phyloP scores from a whole-genome alignment of 2,113 vertebrate genomes.

The Hystrix brachyura region DNA sequence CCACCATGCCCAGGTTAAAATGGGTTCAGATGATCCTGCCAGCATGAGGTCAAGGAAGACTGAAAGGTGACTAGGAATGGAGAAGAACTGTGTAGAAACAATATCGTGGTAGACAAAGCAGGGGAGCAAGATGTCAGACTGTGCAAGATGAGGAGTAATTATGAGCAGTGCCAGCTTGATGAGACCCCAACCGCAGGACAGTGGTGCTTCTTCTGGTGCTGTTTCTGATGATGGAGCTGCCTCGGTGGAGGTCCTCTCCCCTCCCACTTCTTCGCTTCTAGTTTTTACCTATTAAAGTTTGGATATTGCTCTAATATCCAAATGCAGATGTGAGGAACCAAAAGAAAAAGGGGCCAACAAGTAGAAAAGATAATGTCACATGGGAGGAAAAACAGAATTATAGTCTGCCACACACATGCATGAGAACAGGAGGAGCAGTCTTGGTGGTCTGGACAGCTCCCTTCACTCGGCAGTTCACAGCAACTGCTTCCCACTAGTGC shows the following conservation, averaged over 20 bases:
- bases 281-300: not conserved
- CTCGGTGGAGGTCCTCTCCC: not conserved
- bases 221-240: not conserved
- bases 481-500: not conserved
- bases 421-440: not conserved
- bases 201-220: fast-evolving
- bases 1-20: not conserved
- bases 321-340: not conserved
- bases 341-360: not conserved
- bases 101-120: not conserved
- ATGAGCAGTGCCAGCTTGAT: fast-evolving
- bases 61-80: not conserved
- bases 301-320: not conserved
- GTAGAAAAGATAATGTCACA: not conserved
- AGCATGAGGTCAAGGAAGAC: not conserved
- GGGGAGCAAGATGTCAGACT: fast-evolving
- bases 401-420: not conserved
- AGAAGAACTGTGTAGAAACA: not conserved
- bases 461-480: not conserved
- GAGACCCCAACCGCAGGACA: not conserved
- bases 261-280: not conserved
- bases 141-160: fast-evolving
- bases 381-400: not conserved
- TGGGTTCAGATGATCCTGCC: not conserved
- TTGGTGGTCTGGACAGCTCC: not conserved